These are phyloP conservation scores for Regulus satrapa DNA, from an alignment of 2,113 vertebrate species.

Conservation along the genomic window DNA sequence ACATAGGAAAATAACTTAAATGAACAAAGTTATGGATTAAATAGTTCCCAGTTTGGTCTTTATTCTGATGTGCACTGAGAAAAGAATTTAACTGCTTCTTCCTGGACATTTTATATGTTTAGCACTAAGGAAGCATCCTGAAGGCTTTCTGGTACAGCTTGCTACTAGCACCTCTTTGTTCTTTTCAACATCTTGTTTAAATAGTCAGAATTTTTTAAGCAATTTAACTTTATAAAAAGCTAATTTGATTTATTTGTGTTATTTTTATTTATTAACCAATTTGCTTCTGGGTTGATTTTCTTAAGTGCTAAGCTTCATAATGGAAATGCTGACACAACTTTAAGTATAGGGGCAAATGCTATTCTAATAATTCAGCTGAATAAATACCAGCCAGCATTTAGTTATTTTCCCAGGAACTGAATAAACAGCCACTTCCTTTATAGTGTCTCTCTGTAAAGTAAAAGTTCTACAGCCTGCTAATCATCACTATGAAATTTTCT, in stretches of 20 bases:
- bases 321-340: slow-evolving; percentile 62
- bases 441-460: slow-evolving; percentile 65
- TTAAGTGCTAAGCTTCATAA: slow-evolving; percentile 44
- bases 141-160: not conserved
- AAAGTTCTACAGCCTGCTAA: slow-evolving; percentile 55
- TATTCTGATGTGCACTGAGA: not conserved
- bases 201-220: not conserved
- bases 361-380: slow-evolving; percentile 78
- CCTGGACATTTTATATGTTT: not conserved
- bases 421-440: slow-evolving; percentile 79
- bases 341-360: slow-evolving; percentile 20
- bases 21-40: not conserved
- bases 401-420: slow-evolving; percentile 80
- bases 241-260: slow-evolving; percentile 33
- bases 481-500: slow-evolving; percentile 63
- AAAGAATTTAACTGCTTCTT: not conserved
- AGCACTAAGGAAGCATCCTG: not conserved
- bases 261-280: slow-evolving; percentile 56
- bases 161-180: not conserved
- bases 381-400: slow-evolving; percentile 74
- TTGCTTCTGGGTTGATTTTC: slow-evolving; percentile 13
- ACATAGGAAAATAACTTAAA: not conserved
- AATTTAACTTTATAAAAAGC: not conserved
- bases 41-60: not conserved
- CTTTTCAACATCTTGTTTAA: not conserved